These are phyloP conservation scores for Hesperia comma DNA, from an alignment of 2,888 invertebrate species.

Conservation along the genomic window DNA sequence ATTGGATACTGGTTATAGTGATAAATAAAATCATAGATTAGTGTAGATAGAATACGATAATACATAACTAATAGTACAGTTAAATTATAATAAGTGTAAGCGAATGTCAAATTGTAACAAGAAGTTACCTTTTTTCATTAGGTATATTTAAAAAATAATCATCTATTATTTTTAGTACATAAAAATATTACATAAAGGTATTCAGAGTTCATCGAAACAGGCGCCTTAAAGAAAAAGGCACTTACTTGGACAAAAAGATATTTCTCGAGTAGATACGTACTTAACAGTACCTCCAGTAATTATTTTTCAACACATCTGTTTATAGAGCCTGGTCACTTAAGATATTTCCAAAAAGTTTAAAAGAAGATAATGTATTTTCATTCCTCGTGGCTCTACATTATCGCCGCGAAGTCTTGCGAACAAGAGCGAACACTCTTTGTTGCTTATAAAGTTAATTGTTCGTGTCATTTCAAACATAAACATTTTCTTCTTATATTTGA, in stretches of 20 bases:
- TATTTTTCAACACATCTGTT: conserved; percentile 17
- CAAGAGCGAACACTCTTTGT: background rate
- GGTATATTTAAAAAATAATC: no score
- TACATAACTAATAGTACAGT: no score
- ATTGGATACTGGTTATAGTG: no score
- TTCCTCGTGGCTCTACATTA: background rate
- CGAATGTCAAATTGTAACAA: no score
- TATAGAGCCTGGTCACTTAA: conserved; percentile 24
- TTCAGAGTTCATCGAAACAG: background rate
- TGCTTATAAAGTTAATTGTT: background rate
- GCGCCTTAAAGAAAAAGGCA: background rate
- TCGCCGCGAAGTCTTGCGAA: background rate
- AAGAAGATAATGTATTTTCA: conserved; percentile 11
- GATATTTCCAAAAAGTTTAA: conserved; percentile 27
- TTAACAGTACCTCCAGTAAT: conserved; percentile 12
- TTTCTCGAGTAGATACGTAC: background rate
- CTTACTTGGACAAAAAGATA: background rate
- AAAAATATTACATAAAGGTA: background rate
- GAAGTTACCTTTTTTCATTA: no score
- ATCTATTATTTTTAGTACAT: background rate
- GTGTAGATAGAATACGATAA: no score
- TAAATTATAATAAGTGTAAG: no score
- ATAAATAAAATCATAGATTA: no score
- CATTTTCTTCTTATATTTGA: no score
- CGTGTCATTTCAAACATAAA: no score